Conservation (phyloP, 1,140 invertebrate genomes). For the Megalonaias nervosa region DNA sequence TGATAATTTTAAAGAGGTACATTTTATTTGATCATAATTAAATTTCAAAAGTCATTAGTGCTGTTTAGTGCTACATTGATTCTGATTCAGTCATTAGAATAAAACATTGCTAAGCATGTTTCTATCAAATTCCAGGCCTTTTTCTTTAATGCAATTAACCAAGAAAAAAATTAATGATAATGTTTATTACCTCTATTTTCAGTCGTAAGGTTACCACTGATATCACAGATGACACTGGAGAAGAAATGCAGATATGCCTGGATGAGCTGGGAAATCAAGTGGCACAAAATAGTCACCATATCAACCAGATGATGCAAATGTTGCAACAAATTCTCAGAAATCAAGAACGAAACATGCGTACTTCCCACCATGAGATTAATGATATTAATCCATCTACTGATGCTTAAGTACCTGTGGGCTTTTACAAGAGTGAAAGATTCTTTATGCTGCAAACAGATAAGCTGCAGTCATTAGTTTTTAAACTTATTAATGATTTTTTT, state of each 20-base stretch:
- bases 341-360: neutral
- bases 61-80: no score
- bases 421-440: no score
- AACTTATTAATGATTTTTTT: no score
- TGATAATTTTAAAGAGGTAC: no score
- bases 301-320: slow-evolving; percentile 38
- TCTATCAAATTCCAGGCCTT: neutral
- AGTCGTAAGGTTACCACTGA: slow-evolving; percentile 2
- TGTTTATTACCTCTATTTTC: neutral
- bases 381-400: neutral
- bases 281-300: slow-evolving; percentile 14
- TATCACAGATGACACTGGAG: neutral
- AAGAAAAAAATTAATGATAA: neutral
- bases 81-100: neutral
- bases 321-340: slow-evolving; percentile 22
- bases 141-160: neutral
- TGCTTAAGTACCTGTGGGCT: neutral
- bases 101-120: neutral
- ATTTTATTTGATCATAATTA: no score
- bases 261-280: slow-evolving; percentile 37
- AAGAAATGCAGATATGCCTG: slow-evolving; percentile 24
- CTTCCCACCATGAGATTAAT: neutral
- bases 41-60: no score
- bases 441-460: no score
- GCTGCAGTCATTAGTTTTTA: no score